A percentile compares a stretch with the other conserved stretches of the same genome.
phyloP scores from a whole-genome alignment of 2,888 invertebrate genomes.

The Hedychridium roseum region DNA sequence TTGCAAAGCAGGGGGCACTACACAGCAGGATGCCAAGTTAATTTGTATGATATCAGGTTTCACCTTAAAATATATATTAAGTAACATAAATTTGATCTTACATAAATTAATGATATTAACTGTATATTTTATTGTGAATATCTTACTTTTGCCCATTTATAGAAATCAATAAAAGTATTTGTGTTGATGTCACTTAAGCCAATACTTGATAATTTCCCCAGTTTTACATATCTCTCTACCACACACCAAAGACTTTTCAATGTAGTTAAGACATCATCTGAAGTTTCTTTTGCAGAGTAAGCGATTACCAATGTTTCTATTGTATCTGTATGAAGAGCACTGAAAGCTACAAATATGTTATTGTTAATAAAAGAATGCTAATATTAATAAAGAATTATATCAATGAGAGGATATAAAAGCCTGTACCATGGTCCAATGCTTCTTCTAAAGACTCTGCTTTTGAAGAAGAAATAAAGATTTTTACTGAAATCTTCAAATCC shows the following conservation, averaged over 20 bases:
- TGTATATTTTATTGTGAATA: too few species aligned
- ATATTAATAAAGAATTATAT: background rate
- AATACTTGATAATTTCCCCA: constrained; percentile 70
- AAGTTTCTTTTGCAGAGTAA: constrained; percentile 68
- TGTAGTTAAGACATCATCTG: constrained; percentile 44
- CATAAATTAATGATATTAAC: too few species aligned
- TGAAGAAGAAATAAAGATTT: constrained; percentile 82
- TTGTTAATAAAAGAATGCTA: constrained; percentile 2
- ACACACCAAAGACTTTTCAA: constrained; percentile 81
- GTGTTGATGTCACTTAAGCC: constrained; percentile 93
- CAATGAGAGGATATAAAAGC: constrained; percentile 3
- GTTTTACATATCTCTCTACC: constrained; percentile 75
- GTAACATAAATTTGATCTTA: constrained; percentile 43
- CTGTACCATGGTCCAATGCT: constrained; percentile 78
- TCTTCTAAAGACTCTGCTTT: constrained; percentile 73
- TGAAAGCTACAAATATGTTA: constrained; percentile 68
- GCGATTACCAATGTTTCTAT: constrained; percentile 87
- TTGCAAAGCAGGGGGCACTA: constrained; percentile 90
- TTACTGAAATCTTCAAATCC: constrained; percentile 84
- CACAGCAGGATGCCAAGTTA: constrained; percentile 91
- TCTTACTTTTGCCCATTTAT: constrained; percentile 79
- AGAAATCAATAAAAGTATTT: constrained; percentile 77
- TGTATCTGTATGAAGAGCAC: constrained; percentile 73
- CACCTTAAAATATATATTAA: constrained; percentile 61
- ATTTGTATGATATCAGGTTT: constrained; percentile 92